These are phyloP conservation scores for Chrysaora quinquecirrha DNA, from an alignment of 30 jellyfish, hydroid and myxozoan species.

Conservation along the genomic window DNA sequence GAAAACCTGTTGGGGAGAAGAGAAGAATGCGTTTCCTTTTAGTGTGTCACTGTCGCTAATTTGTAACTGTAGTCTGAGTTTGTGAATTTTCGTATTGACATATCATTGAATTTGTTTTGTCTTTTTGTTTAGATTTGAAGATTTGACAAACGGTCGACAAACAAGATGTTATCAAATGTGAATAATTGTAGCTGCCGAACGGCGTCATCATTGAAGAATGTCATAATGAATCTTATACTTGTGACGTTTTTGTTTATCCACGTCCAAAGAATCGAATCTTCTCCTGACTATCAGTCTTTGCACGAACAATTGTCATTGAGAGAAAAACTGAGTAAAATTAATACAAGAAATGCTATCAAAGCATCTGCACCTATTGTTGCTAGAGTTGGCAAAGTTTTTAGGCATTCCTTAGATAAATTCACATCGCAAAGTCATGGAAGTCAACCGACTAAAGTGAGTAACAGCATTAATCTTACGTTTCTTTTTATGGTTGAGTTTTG, in stretches of 20 bases:
- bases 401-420: constrained; percentile 29
- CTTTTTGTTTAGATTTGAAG: too few species aligned
- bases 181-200: constrained; percentile 18
- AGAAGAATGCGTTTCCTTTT: too few species aligned
- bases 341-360: not conserved
- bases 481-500: too few species aligned
- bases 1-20: too few species aligned
- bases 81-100: too few species aligned
- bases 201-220: not conserved
- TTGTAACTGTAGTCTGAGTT: too few species aligned
- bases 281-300: constrained; percentile 44
- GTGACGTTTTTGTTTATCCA: not conserved
- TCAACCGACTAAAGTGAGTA: constrained; percentile 20
- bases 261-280: constrained; percentile 29
- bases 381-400: constrained; percentile 50
- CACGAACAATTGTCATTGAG: constrained; percentile 47
- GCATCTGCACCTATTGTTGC: constrained; percentile 35
- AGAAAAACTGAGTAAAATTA: constrained; percentile 4
- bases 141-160: too few species aligned
- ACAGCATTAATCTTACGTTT: too few species aligned
- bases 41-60: too few species aligned
- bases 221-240: constrained; percentile 3
- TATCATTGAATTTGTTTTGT: too few species aligned
- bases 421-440: constrained; percentile 14
- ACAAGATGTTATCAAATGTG: constrained; percentile 14